Conservation (phyloP, 1,140 invertebrate genomes). For the Tetraneura akinire region DNA sequence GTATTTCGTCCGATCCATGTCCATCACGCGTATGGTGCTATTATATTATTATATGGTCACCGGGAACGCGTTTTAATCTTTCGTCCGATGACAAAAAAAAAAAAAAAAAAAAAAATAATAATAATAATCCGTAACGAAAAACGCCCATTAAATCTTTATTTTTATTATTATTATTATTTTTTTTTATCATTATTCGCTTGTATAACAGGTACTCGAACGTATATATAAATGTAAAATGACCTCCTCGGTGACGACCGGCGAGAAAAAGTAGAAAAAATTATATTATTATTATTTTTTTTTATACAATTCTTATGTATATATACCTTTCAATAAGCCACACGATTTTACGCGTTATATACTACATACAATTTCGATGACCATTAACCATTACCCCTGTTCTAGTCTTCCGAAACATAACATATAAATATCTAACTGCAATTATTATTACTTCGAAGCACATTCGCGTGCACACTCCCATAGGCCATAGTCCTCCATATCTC, state of each 20-base stretch:
- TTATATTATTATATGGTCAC: no score
- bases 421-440: neutral
- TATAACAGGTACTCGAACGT: neutral
- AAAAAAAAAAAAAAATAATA: neutral
- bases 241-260: neutral
- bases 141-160: neutral
- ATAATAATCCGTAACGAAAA: neutral
- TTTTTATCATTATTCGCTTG: neutral
- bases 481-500: no score
- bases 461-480: neutral
- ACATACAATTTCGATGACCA: slow-evolving; percentile 14
- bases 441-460: neutral
- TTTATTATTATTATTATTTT: neutral
- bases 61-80: neutral
- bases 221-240: neutral
- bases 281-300: neutral
- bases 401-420: neutral
- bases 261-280: neutral
- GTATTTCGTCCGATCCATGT: no score
- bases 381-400: neutral
- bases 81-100: neutral
- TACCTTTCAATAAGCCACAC: neutral
- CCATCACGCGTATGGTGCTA: neutral
- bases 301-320: neutral
- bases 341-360: neutral